A percentile compares a stretch with the other conserved stretches of the same genome.
Conservation (phyloP, 1,140 invertebrate genomes). For the Nephotettix cincticeps region DNA sequence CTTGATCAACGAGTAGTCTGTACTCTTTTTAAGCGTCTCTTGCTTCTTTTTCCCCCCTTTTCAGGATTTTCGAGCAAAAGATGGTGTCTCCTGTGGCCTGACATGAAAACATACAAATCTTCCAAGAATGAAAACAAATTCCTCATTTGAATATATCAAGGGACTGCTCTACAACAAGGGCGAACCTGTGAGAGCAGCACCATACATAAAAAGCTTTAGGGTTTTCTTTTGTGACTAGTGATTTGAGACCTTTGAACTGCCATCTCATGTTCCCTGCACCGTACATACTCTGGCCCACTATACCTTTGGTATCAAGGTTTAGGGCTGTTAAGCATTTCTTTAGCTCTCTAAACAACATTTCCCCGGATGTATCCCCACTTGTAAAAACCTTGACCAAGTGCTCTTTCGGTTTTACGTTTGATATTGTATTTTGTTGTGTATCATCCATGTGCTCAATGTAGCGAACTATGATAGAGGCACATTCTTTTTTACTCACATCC, state of each 20-base stretch:
- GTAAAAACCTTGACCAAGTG: conserved; percentile 13
- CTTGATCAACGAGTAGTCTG: no score
- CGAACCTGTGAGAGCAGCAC: no score
- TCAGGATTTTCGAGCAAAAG: no score
- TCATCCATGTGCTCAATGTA: neutral
- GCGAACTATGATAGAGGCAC: neutral
- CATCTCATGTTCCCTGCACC: conserved; percentile 17
- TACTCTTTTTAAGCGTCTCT: no score
- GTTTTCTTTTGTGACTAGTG: neutral
- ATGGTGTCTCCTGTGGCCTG: no score
- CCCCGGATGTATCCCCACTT: conserved; percentile 16
- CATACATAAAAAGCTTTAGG: conserved; percentile 8
- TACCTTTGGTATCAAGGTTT: conserved; percentile 13
- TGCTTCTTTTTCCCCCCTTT: no score
- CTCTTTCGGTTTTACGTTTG: neutral
- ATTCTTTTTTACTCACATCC: conserved; percentile 19
- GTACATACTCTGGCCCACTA: conserved; percentile 22
- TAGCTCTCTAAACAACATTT: conserved; percentile 4
- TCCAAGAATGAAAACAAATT: no score
- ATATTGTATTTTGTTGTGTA: neutral
- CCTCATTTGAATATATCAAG: no score
- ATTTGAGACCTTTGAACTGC: neutral
- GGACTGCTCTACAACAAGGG: no score
- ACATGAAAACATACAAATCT: no score
- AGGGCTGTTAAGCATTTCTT: neutral